Conservation (phyloP, 2,113 vertebrate genomes). For the Oostethus manadensis region DNA sequence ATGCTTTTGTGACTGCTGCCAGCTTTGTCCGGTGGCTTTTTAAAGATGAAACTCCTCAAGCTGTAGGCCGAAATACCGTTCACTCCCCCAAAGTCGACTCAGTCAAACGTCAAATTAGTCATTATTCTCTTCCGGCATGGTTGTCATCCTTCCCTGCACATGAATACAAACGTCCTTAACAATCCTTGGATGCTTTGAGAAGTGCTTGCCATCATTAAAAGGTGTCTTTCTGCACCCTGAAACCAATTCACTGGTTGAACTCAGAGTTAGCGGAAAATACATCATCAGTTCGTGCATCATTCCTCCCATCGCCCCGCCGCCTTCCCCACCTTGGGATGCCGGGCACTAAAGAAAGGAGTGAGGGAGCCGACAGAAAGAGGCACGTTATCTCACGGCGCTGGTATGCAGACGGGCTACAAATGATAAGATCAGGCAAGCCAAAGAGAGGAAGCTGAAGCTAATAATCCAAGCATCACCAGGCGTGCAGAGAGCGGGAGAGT, state of each 20-base stretch:
- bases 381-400: slow-evolving; percentile 56
- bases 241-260: slow-evolving; percentile 22
- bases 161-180: not conserved
- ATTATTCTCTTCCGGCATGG: not conserved
- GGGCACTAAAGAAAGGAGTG: slow-evolving; percentile 47
- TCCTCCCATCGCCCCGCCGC: slow-evolving; percentile 26
- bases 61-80: not conserved
- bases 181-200: not conserved
- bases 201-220: slow-evolving; percentile 1
- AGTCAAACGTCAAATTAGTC: not conserved
- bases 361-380: slow-evolving; percentile 25
- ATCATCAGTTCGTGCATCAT: slow-evolving; percentile 30
- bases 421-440: slow-evolving; percentile 61
- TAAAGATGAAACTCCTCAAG: not conserved
- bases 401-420: slow-evolving; percentile 56
- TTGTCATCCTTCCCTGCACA: not conserved
- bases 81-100: not conserved
- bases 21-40: not conserved
- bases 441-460: slow-evolving; percentile 41
- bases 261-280: slow-evolving; percentile 26
- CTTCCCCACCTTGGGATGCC: slow-evolving; percentile 48
- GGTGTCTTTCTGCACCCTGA: slow-evolving; percentile 18
- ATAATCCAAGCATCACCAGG: slow-evolving; percentile 40
- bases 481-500: slow-evolving; percentile 33
- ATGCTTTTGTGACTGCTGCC: not conserved